Evolutionary conservation across 1,140 invertebrate species (phyloP).

Genomic region (Orussus abietinus): DNA sequence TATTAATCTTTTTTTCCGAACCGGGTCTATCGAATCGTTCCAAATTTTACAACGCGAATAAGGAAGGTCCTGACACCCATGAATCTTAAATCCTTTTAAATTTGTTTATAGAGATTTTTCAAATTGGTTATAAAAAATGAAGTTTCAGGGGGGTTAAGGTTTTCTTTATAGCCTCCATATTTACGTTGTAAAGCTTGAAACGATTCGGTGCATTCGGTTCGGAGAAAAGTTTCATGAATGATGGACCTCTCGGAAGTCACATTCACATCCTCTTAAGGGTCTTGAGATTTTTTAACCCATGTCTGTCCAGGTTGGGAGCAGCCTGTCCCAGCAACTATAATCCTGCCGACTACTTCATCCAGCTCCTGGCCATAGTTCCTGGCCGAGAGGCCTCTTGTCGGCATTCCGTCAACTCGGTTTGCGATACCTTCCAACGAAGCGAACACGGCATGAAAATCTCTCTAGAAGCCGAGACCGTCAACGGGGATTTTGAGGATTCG

Average conservation of each 20-base stretch:
- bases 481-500: constrained; percentile 34
- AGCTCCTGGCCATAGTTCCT: constrained; percentile 82
- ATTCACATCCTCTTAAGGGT: no score
- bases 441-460: constrained; percentile 59
- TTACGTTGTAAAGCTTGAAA: no score
- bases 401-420: constrained; percentile 72
- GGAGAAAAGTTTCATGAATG: no score
- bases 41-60: no score
- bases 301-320: constrained; percentile 71
- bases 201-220: no score
- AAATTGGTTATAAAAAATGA: no score
- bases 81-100: no score
- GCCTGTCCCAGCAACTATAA: constrained; percentile 86
- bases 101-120: no score
- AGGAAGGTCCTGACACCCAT: no score
- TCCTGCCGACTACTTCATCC: constrained; percentile 93
- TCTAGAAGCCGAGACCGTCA: constrained; percentile 52
- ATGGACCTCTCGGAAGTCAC: no score
- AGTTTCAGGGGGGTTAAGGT: no score
- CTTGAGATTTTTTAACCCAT: constrained; percentile 13
- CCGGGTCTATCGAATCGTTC: not conserved
- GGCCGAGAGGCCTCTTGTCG: constrained; percentile 72
- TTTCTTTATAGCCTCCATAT: no score
- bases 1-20: not conserved
- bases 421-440: constrained; percentile 68